These are phyloP conservation scores for Ptiloglossa arizonensis DNA, from an alignment of 1,140 invertebrate genomes.

Conservation along the genomic window DNA sequence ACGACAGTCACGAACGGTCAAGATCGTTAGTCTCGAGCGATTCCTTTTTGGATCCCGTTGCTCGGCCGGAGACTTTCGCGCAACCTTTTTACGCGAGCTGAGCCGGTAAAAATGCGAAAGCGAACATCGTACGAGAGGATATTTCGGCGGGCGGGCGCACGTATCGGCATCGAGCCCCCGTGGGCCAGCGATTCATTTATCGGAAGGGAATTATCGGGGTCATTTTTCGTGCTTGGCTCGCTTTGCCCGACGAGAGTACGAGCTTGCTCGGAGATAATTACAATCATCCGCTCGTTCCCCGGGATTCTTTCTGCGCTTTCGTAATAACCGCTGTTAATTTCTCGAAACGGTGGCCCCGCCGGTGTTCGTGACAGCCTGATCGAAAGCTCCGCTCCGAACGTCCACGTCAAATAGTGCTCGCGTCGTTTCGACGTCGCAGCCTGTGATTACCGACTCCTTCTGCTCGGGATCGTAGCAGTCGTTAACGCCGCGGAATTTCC, in stretches of 20 bases:
- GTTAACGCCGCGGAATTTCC: slow-evolving; percentile 35
- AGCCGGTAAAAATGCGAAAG: neutral
- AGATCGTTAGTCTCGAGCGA: slow-evolving; percentile 57
- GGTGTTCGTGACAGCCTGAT: slow-evolving; percentile 23
- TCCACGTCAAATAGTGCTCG: neutral
- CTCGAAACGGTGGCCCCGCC: slow-evolving; percentile 23
- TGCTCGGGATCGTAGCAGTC: neutral
- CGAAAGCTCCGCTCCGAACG: neutral
- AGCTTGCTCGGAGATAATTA: slow-evolving; percentile 22
- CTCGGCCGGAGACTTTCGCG: slow-evolving; percentile 2
- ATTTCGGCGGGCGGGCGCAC: neutral
- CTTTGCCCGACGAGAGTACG: neutral
- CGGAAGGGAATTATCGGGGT: slow-evolving; percentile 27
- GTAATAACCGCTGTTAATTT: slow-evolving; percentile 35
- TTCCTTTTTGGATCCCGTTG: slow-evolving; percentile 43
- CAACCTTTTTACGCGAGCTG: slow-evolving; percentile 1
- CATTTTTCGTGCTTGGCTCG: slow-evolving; percentile 24
- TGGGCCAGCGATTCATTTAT: slow-evolving; percentile 28
- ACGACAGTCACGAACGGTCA: slow-evolving; percentile 64
- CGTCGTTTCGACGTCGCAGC: slow-evolving; percentile 19
- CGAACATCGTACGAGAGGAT: neutral
- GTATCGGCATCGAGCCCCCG: neutral
- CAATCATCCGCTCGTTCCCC: slow-evolving; percentile 30
- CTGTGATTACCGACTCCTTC: slow-evolving; percentile 26
- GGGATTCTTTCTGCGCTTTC: slow-evolving; percentile 6